Conservation (phyloP, 2,888 invertebrate species). For the Tanypteryx hageni region DNA sequence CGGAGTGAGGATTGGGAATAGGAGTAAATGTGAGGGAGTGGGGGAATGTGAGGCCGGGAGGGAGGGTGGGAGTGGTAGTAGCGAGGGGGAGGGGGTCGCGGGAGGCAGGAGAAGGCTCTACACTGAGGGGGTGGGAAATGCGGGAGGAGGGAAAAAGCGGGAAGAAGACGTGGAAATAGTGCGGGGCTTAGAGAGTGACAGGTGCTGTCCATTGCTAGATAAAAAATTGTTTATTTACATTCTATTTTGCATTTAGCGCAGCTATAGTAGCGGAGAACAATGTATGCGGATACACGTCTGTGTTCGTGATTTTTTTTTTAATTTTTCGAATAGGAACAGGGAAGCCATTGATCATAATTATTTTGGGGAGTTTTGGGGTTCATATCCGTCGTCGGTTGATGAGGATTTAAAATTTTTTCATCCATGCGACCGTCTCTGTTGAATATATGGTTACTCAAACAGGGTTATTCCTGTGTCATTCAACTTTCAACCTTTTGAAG, state of each 20-base stretch:
- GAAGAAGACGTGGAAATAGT: slow-evolving; percentile 9
- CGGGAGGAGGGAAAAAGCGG: neutral
- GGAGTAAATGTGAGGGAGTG: neutral
- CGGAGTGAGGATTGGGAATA: slow-evolving; percentile 60
- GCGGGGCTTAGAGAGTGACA: slow-evolving; percentile 3
- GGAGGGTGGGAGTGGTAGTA: neutral
- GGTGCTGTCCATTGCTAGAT: neutral
- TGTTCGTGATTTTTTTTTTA: neutral
- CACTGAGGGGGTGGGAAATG: neutral
- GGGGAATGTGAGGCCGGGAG: neutral
- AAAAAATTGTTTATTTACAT: neutral
- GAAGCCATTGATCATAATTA: neutral
- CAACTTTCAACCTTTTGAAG: neutral
- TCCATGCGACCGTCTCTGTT: neutral
- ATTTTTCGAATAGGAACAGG: neutral
- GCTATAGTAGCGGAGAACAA: neutral
- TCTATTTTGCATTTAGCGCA: slow-evolving; percentile 14
- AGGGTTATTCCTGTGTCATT: neutral
- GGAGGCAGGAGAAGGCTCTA: no score
- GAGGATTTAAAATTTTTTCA: neutral
- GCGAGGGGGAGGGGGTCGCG: neutral
- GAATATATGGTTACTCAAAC: neutral
- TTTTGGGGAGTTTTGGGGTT: neutral
- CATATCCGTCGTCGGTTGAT: neutral
- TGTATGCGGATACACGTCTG: neutral